These are phyloP conservation scores for Urocyon cinereoargenteus DNA, from an alignment of 2,797 vertebrate genomes.

Conservation along the genomic window DNA sequence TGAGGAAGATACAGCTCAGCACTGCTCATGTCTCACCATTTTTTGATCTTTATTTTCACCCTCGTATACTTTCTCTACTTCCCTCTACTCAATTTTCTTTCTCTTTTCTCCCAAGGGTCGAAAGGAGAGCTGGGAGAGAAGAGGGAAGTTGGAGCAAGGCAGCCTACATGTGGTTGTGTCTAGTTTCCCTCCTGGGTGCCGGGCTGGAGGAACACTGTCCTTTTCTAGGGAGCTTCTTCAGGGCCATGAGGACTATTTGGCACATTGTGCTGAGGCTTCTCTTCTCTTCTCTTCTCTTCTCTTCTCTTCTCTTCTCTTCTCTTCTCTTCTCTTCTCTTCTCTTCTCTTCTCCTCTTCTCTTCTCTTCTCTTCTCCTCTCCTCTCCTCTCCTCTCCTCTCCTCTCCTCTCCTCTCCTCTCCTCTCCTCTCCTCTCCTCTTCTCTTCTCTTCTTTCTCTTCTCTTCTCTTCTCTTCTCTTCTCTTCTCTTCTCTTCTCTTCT, in stretches of 20 bases:
- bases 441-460: no score
- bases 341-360: no score
- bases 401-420: no score
- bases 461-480: no score
- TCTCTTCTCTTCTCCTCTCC: no score
- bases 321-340: no score
- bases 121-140: neutral
- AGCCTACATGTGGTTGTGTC: fast-evolving
- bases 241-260: neutral
- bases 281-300: neutral
- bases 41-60: neutral
- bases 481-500: no score
- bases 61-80: neutral
- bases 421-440: no score
- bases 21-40: fast-evolving
- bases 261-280: neutral
- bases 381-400: no score
- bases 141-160: no score
- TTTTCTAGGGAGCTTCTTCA: neutral
- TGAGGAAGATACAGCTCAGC: neutral
- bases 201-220: neutral
- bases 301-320: no score
- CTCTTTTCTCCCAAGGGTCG: neutral
- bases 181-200: neutral
- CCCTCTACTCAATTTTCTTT: neutral